Evolutionary conservation across 2,797 vertebrate genomes (phyloP).

Genomic region (Muscicapa striata): DNA sequence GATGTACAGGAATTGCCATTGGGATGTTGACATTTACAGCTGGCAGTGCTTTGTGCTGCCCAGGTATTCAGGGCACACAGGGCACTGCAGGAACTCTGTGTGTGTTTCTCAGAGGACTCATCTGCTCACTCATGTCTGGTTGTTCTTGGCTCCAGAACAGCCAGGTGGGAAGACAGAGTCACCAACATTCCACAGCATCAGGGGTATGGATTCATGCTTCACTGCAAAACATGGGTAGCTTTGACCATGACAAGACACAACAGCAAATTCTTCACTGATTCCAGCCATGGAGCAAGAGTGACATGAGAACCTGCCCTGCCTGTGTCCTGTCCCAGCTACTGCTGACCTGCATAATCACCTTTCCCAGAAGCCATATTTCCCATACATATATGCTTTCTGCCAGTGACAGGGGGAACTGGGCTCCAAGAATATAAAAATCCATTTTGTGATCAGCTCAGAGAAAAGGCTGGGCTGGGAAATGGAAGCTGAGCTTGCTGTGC

Average conservation of each 20-base stretch:
- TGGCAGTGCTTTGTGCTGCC: background rate
- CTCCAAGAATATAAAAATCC: background rate
- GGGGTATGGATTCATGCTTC: background rate
- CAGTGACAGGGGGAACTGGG: background rate
- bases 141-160: background rate
- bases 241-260: background rate
- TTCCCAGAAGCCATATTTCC: background rate
- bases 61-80: background rate
- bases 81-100: background rate
- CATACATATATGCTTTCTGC: background rate
- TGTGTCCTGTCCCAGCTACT: background rate
- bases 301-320: background rate
- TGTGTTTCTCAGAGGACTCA: background rate
- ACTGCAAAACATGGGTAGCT: background rate
- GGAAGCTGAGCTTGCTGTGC: background rate
- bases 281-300: background rate
- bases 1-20: background rate
- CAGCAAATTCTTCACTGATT: background rate
- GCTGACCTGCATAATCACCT: background rate
- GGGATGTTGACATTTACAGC: conserved; percentile 39
- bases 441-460: background rate
- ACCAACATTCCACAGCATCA: background rate
- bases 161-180: background rate
- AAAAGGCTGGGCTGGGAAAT: background rate
- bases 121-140: background rate